These are phyloP conservation scores for Apolygus lucorum DNA, from an alignment of 1,140 invertebrate species.

Conservation along the genomic window DNA sequence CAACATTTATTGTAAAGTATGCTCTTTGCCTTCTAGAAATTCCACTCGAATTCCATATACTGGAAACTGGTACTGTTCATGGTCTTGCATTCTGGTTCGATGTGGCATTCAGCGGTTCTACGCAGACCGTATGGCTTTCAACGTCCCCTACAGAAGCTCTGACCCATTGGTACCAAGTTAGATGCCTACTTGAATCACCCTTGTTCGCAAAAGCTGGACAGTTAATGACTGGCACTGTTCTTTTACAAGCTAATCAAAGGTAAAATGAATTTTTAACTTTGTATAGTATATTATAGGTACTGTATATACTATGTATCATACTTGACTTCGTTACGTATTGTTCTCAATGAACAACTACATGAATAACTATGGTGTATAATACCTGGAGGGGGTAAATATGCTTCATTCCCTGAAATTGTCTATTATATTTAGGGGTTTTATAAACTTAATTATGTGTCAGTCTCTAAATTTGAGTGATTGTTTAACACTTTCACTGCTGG, in stretches of 20 bases:
- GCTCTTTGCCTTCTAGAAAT: constrained; percentile 54
- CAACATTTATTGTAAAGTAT: too few relatives aligned
- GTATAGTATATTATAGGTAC: too few relatives aligned
- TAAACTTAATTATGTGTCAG: too few relatives aligned
- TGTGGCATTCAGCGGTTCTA: constrained; percentile 91
- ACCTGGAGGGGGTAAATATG: too few relatives aligned
- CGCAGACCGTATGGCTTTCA: constrained; percentile 91
- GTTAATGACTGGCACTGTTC: constrained; percentile 74
- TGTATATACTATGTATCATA: too few relatives aligned
- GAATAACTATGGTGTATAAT: too few relatives aligned
- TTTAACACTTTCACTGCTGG: too few relatives aligned
- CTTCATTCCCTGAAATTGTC: too few relatives aligned
- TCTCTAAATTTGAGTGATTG: too few relatives aligned
- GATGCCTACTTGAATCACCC: constrained; percentile 88
- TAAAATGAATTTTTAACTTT: constrained; percentile 36
- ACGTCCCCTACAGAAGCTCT: constrained; percentile 96
- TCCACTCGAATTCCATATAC: constrained; percentile 85
- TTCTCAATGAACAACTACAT: too few relatives aligned
- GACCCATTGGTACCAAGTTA: constrained; percentile 99
- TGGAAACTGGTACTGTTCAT: constrained; percentile 90
- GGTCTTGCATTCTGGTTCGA: constrained; percentile 99
- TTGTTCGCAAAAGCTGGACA: constrained; percentile 93
- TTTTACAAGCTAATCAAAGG: constrained; percentile 88
- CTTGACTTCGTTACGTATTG: too few relatives aligned
- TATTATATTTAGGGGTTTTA: too few relatives aligned